phyloP scores from a whole-genome alignment of 2,797 vertebrate species.

The Orestias chungarensis region DNA sequence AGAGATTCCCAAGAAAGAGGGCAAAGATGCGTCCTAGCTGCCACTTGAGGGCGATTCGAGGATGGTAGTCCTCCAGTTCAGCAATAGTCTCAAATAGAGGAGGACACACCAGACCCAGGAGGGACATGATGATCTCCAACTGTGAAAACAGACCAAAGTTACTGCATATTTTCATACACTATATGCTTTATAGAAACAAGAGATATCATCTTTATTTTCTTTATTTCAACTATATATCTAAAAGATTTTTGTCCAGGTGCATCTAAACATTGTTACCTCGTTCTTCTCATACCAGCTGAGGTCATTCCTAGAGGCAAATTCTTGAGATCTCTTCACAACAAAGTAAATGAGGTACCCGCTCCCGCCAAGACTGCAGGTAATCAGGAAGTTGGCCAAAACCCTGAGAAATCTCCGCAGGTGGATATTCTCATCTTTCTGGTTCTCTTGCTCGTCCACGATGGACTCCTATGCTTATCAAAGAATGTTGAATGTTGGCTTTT shows the following conservation, averaged over 20 bases:
- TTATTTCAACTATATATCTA: neutral
- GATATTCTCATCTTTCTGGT: slow-evolving; percentile 96
- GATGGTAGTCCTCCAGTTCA: slow-evolving; percentile 95
- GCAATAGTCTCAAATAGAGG: slow-evolving; percentile 97
- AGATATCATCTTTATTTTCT: neutral
- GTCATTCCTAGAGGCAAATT: slow-evolving; percentile 87
- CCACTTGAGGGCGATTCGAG: slow-evolving; percentile 96
- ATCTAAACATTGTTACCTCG: slow-evolving; percentile 82
- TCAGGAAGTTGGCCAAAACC: slow-evolving; percentile 91
- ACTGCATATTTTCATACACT: neutral
- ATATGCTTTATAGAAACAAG: too few species aligned
- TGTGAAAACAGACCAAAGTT: slow-evolving; percentile 45
- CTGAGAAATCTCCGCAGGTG: slow-evolving; percentile 93
- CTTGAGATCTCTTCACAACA: slow-evolving; percentile 96
- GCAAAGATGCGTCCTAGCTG: slow-evolving; percentile 97
- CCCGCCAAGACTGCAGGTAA: slow-evolving; percentile 92
- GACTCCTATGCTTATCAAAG: slow-evolving; percentile 85
- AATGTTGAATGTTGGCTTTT: neutral
- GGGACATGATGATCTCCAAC: slow-evolving; percentile 97
- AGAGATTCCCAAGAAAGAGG: slow-evolving; percentile 96
- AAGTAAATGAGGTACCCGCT: slow-evolving; percentile 99
- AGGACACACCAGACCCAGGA: slow-evolving; percentile 96
- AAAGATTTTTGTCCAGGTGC: neutral
- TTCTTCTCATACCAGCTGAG: slow-evolving; percentile 98
- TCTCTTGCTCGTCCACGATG: slow-evolving; percentile 98